Base-by-base conservation (phyloP, 2,113 vertebrate genomes). In the Ovis canadensis region DNA sequence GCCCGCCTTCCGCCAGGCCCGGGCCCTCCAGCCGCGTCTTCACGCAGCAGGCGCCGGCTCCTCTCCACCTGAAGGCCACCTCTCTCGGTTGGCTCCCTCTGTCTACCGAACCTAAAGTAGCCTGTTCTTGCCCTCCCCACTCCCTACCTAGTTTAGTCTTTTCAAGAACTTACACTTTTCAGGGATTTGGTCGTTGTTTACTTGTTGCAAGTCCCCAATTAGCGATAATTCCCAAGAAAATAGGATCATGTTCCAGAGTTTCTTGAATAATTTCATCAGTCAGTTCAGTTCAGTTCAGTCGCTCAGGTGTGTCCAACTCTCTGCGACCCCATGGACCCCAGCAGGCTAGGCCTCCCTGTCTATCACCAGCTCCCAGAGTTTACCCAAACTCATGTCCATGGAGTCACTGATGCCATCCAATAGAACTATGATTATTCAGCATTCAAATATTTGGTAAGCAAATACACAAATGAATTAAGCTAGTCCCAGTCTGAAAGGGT, bases 201-300 rank as follows among this genome's bases (percentile, higher is more conserved):
- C 40, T 60, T 52, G 43, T 16, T 31, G 0, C 81, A 57, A 88
- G 11, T 92, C 50, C 16, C 29, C 5, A 27, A 1, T 86, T 54
- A 80, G 84, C 11, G 48, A 23, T 6, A 80, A 55, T 7, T 23
- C 16, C 25, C 40, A 14, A 43, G 3, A 85, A 92, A 15, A 88
- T 3, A 80, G n/a, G 12, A 1, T 40, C 21, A 5, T n/a, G 4
- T 88, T 57, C 78, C 1, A 23, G 10, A 3, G 50, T 67, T 80
- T 92, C 60, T 81, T 88, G 13, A 96, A 82, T 54, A 54, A 45
- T 87, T 88, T 91, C 23, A n/a, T 67, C 33, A 67, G 62, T 67
- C 33, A n/a, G 7, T 64, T 33, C 62, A 64, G 60, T 8, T 33
- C 60, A 64, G 15, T 17, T 9, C 15, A n/a, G 62, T 17, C 31